These are phyloP conservation scores for Hyperoodon ampullatus DNA, from an alignment of 2,113 vertebrate genomes.

Conservation along the genomic window DNA sequence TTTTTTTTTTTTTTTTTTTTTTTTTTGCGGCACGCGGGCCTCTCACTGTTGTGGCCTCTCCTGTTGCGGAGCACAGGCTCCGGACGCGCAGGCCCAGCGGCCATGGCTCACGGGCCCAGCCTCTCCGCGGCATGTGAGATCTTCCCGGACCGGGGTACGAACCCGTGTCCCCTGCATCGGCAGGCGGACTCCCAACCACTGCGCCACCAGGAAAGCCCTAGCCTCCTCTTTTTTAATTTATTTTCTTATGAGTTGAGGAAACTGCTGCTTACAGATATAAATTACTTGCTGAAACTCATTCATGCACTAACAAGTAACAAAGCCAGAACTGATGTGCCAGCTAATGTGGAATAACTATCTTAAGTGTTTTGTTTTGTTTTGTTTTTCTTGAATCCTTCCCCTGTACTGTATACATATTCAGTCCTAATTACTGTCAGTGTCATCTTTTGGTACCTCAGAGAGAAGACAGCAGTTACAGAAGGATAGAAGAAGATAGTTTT, in stretches of 20 bases:
- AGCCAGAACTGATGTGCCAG: not conserved
- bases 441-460: not conserved
- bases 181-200: too few species aligned
- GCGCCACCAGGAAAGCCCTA: not conserved
- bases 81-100: too few species aligned
- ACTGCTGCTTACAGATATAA: not conserved
- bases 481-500: not conserved
- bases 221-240: not conserved
- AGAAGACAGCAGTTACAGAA: not conserved
- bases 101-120: too few species aligned
- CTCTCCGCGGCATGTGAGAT: too few species aligned
- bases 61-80: too few species aligned
- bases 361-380: not conserved
- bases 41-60: too few species aligned
- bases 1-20: not conserved
- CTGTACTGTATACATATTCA: not conserved
- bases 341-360: not conserved
- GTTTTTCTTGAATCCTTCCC: not conserved
- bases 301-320: not conserved
- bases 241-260: conserved; percentile 3
- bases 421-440: not conserved
- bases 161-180: too few species aligned
- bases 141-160: too few species aligned
- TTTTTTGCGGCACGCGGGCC: not conserved
- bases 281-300: not conserved